Evolutionary conservation across 2,888 invertebrate species (phyloP).

Genomic region (Leptarthrus brevirostris): DNA sequence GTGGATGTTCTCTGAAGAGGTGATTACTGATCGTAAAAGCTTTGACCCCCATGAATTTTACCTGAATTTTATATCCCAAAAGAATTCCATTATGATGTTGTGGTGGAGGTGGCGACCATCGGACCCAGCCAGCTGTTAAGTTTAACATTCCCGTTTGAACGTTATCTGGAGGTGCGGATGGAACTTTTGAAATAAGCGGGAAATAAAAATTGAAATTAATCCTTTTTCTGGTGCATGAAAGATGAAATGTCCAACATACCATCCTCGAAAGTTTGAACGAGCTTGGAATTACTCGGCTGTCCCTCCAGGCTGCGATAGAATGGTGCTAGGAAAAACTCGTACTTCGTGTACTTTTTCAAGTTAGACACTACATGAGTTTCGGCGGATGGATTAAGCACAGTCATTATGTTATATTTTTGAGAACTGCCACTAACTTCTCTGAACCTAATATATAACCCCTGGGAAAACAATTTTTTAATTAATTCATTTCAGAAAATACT

Average conservation of each 20-base stretch:
- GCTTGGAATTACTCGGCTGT: conserved; percentile 90
- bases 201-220: conserved; percentile 40
- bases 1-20: neutral
- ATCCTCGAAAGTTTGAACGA: conserved; percentile 88
- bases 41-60: conserved; percentile 64
- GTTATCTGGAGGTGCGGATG: conserved; percentile 83
- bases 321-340: conserved; percentile 88
- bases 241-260: conserved; percentile 66
- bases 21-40: conserved; percentile 3
- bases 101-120: conserved; percentile 84
- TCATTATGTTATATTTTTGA: conserved; percentile 75
- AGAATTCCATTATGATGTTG: conserved; percentile 80
- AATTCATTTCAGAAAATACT: neutral
- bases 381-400: conserved; percentile 71
- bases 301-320: conserved; percentile 90
- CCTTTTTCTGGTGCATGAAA: conserved; percentile 3
- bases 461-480: conserved; percentile 58
- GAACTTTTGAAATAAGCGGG: conserved; percentile 67
- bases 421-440: conserved; percentile 73
- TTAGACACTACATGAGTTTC: conserved; percentile 77
- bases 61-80: conserved; percentile 70
- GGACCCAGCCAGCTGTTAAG: conserved; percentile 80
- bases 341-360: conserved; percentile 82
- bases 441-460: conserved; percentile 77
- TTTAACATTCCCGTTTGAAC: conserved; percentile 84